Evolutionary conservation across 2,797 vertebrate genomes (phyloP).

Genomic region (Rousettus madagascariensis): DNA sequence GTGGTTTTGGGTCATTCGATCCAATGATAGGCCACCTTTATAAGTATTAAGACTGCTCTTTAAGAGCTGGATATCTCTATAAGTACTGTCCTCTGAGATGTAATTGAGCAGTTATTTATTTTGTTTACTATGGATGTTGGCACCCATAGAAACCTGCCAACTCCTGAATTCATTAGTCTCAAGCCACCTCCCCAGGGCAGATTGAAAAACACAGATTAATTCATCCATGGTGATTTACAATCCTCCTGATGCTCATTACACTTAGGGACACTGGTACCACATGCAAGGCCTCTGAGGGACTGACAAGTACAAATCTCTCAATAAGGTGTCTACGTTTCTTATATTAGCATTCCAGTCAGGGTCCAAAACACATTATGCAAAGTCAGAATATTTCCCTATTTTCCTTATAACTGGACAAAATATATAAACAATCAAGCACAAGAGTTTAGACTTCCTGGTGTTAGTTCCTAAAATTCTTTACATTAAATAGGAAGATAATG

Average conservation of each 20-base stretch:
- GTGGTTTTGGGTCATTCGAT: background rate
- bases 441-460: background rate
- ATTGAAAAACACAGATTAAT: background rate
- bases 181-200: background rate
- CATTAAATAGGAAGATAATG: constrained; percentile 21
- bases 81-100: too few species aligned
- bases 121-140: background rate
- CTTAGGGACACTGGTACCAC: background rate
- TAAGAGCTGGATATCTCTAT: background rate
- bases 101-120: background rate
- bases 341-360: constrained; percentile 8
- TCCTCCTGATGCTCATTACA: background rate
- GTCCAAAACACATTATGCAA: constrained; percentile 19
- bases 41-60: background rate
- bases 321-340: background rate
- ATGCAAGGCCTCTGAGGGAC: background rate
- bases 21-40: background rate
- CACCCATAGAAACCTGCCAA: background rate
- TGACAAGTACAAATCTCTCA: background rate
- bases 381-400: background rate
- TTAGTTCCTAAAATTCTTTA: constrained; percentile 8
- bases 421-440: constrained; percentile 10
- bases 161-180: background rate
- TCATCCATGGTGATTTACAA: background rate
- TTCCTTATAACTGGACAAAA: background rate